Evolutionary conservation across 1,140 invertebrate genomes (phyloP).

Genomic region (Drosophila bocqueti): DNA sequence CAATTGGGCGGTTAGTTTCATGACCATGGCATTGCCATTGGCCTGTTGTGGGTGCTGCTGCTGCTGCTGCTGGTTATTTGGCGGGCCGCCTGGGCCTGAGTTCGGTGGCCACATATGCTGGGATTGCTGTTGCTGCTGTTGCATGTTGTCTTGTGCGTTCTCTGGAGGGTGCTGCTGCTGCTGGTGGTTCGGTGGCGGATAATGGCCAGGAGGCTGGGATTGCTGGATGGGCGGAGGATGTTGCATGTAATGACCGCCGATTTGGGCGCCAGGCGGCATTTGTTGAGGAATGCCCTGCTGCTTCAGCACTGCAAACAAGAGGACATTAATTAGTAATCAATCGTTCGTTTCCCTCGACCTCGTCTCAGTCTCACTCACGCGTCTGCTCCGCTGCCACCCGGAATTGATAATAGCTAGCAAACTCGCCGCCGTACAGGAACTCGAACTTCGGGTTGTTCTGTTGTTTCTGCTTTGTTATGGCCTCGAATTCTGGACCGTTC

Average conservation of each 20-base stretch:
- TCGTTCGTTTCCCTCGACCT: neutral
- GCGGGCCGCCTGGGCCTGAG: slow-evolving; percentile 11
- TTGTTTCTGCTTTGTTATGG: slow-evolving; percentile 99
- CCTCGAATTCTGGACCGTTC: slow-evolving; percentile 99
- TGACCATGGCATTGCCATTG: slow-evolving; percentile 69
- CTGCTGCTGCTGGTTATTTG: slow-evolving; percentile 18
- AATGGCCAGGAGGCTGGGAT: slow-evolving; percentile 62
- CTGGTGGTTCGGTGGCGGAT: slow-evolving; percentile 54
- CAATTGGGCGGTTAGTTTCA: slow-evolving; percentile 83
- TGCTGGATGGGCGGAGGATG: slow-evolving; percentile 65
- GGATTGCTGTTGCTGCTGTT: slow-evolving; percentile 41
- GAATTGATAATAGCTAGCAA: slow-evolving; percentile 98
- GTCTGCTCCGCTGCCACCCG: slow-evolving; percentile 87
- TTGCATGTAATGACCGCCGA: slow-evolving; percentile 52
- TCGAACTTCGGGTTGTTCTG: slow-evolving; percentile 98
- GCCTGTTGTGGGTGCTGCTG: slow-evolving; percentile 27
- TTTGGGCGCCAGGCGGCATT: slow-evolving; percentile 32
- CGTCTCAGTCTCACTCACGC: slow-evolving; percentile 52
- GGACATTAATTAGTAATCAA: neutral
- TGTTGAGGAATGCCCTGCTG: slow-evolving; percentile 78
- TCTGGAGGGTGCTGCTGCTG: slow-evolving; percentile 38
- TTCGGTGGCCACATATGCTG: slow-evolving; percentile 67
- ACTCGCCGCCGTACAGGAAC: slow-evolving; percentile 98
- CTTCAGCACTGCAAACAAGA: slow-evolving; percentile 84
- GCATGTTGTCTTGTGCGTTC: slow-evolving; percentile 57